These are phyloP conservation scores for Cantharis lateralis DNA, from an alignment of 2,888 invertebrate genomes.

Conservation along the genomic window DNA sequence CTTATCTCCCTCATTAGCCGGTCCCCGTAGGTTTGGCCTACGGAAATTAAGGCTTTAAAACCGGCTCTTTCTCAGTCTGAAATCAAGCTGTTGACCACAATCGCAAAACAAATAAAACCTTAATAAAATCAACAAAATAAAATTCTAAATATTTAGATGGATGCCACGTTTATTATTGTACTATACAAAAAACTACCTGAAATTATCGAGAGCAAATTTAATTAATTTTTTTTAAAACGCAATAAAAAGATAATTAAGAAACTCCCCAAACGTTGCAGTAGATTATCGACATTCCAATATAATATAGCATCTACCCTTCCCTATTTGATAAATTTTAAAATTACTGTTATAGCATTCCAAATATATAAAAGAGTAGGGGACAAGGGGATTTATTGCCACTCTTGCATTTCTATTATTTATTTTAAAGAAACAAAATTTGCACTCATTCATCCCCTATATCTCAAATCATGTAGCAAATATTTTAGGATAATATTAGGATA, in stretches of 20 bases:
- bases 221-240: background rate
- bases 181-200: background rate
- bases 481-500: too few species aligned
- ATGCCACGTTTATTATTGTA: background rate
- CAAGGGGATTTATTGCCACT: too few species aligned
- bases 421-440: too few species aligned
- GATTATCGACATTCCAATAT: background rate
- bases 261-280: background rate
- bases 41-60: slow-evolving; percentile 40
- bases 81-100: slow-evolving; percentile 22
- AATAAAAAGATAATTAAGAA: background rate
- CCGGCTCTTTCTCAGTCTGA: slow-evolving; percentile 36
- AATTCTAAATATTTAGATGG: background rate
- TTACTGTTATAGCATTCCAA: too few species aligned
- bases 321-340: background rate
- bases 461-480: too few species aligned
- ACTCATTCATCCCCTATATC: too few species aligned
- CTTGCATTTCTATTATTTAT: too few species aligned
- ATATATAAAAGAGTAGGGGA: too few species aligned
- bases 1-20: slow-evolving; percentile 43
- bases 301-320: background rate
- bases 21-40: slow-evolving; percentile 38
- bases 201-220: background rate
- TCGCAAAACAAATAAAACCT: background rate
- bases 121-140: background rate